Conservation (phyloP, 2,888 invertebrate genomes). For the Conistra vaccinii region DNA sequence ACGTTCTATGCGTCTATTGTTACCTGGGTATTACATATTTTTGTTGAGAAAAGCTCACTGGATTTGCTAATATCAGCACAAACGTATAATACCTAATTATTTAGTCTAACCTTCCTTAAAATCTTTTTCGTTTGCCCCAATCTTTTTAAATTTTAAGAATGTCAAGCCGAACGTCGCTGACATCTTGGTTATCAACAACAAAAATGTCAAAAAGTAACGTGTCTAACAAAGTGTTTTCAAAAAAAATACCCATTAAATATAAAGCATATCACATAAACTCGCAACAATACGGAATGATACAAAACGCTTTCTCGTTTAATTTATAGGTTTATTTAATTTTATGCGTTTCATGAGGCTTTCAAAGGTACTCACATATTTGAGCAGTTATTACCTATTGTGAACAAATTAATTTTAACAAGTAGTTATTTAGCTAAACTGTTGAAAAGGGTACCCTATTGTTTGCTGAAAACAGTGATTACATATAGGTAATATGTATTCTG, state of each 20-base stretch:
- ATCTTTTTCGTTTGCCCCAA: conserved; percentile 10
- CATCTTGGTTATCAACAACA: conserved; percentile 43
- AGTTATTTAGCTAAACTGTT: conserved; percentile 11
- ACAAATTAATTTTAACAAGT: conserved; percentile 12
- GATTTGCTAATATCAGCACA: conserved; percentile 6
- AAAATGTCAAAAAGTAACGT: conserved; percentile 59
- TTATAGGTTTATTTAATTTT: conserved; percentile 13
- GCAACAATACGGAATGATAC: conserved; percentile 18
- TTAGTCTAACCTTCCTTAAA: conserved; percentile 10
- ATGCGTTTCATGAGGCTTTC: conserved; percentile 33
- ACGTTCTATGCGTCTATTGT: conserved; percentile 41
- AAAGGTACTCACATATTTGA: conserved; percentile 25
- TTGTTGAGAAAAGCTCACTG: conserved; percentile 24
- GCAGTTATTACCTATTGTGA: conserved; percentile 16
- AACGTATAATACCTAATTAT: background rate
- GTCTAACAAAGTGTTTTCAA: conserved; percentile 20
- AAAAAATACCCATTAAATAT: conserved; percentile 42
- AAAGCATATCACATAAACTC: conserved; percentile 6
- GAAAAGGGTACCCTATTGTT: background rate
- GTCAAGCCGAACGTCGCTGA: conserved; percentile 17
- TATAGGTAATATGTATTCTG: too few relatives aligned
- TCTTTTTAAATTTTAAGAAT: conserved; percentile 8
- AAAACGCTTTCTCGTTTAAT: conserved; percentile 8
- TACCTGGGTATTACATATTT: conserved; percentile 31
- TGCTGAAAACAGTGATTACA: conserved; percentile 4